These are phyloP conservation scores for Acanthococcus lagerstroemiae DNA, from an alignment of 2,888 invertebrate species.

Conservation along the genomic window DNA sequence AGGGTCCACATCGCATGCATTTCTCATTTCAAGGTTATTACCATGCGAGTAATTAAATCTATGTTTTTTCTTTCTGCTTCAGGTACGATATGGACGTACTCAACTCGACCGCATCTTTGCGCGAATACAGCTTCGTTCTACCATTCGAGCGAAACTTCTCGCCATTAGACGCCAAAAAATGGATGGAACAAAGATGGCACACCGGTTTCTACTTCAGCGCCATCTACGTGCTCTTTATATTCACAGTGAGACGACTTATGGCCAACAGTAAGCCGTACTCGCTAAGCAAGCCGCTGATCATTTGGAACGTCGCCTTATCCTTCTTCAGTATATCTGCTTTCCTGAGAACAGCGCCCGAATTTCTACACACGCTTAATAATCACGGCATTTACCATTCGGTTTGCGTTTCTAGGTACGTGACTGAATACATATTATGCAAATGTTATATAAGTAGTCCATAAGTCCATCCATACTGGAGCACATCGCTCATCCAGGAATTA, in stretches of 20 bases:
- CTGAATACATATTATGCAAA: too few species aligned
- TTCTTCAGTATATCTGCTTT: slow-evolving; percentile 91
- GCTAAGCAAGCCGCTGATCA: slow-evolving; percentile 69
- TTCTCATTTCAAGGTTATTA: too few species aligned
- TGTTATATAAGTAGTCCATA: too few species aligned
- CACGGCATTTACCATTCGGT: slow-evolving; percentile 92
- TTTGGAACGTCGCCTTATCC: slow-evolving; percentile 89
- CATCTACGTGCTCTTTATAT: slow-evolving; percentile 86
- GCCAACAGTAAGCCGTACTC: slow-evolving; percentile 81
- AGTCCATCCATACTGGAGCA: too few species aligned
- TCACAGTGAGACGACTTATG: slow-evolving; percentile 90
- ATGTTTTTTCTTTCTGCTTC: background rate
- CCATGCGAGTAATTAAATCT: too few species aligned
- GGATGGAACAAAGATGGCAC: slow-evolving; percentile 96
- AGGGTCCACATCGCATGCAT: too few species aligned
- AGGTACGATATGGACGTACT: background rate
- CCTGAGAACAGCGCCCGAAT: slow-evolving; percentile 84
- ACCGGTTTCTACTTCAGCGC: slow-evolving; percentile 81
- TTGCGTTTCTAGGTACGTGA: slow-evolving; percentile 85
- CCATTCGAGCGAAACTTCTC: slow-evolving; percentile 91
- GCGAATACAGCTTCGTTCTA: slow-evolving; percentile 89
- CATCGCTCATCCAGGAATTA: too few species aligned
- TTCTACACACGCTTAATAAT: slow-evolving; percentile 78
- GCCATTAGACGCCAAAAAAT: slow-evolving; percentile 74
- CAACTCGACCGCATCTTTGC: background rate